These are phyloP conservation scores for Diarsia rubi DNA, from an alignment of 2,888 invertebrate species.

Conservation along the genomic window DNA sequence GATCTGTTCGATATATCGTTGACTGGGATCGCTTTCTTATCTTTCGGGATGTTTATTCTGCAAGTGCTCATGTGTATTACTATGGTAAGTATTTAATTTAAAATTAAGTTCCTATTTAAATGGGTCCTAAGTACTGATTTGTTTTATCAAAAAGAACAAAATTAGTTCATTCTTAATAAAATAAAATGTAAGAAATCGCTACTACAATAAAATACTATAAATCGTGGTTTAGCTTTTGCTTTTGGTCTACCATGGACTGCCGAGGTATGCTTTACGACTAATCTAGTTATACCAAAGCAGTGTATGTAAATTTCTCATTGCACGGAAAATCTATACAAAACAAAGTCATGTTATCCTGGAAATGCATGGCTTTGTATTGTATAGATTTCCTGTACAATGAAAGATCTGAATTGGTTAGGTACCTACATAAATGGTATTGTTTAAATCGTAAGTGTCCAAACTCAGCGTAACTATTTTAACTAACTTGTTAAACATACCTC, in stretches of 20 bases:
- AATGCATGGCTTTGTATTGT: too few species aligned
- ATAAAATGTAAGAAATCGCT: background rate
- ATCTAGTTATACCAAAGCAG: too few species aligned
- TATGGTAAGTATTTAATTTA: constrained; percentile 89
- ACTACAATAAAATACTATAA: background rate
- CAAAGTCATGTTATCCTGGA: too few species aligned
- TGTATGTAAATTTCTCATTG: too few species aligned
- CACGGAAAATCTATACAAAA: too few species aligned
- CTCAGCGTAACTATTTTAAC: too few species aligned
- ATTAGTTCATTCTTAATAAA: background rate
- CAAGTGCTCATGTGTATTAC: constrained; percentile 95
- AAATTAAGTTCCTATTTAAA: too few species aligned
- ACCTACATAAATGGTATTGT: too few species aligned
- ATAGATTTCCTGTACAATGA: too few species aligned
- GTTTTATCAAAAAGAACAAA: background rate
- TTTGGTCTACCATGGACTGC: background rate
- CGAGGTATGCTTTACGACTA: too few species aligned
- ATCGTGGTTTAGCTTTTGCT: background rate
- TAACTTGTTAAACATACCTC: background rate
- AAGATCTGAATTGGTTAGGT: too few species aligned
- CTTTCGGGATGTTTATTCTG: constrained; percentile 95
- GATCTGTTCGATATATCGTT: constrained; percentile 95
- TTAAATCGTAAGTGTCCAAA: too few species aligned
- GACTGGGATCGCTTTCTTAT: constrained; percentile 95
- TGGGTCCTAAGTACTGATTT: background rate